Conservation (phyloP, 2,888 invertebrate genomes). For the Adelphocoris suturalis region DNA sequence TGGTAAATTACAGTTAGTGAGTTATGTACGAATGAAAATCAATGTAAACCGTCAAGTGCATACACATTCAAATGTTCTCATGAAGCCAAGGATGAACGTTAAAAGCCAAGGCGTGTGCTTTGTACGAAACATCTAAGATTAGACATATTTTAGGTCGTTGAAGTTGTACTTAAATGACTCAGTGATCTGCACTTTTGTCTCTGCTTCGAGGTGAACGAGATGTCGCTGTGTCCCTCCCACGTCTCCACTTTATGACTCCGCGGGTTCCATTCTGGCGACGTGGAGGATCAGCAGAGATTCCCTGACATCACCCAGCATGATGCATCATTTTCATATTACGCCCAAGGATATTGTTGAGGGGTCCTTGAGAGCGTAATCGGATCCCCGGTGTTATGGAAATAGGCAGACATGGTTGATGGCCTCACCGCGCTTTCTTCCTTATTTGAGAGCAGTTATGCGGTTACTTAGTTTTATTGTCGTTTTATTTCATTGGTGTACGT, state of each 20-base stretch:
- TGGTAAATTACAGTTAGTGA: too few relatives aligned
- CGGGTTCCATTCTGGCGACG: not conserved
- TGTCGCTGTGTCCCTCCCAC: not conserved
- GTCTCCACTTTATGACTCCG: not conserved
- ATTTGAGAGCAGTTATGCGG: conserved; percentile 7
- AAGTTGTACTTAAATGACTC: too few relatives aligned
- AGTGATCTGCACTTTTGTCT: conserved; percentile 23
- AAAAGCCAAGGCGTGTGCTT: too few relatives aligned
- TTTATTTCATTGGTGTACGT: not conserved
- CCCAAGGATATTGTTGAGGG: not conserved
- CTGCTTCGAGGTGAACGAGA: not conserved
- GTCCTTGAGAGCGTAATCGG: conserved; percentile 36
- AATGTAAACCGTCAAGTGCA: too few relatives aligned
- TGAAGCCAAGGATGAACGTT: too few relatives aligned
- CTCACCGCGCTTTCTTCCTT: conserved; percentile 28
- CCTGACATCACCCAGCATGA: conserved; percentile 32
- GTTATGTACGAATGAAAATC: too few relatives aligned
- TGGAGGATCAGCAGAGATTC: not conserved
- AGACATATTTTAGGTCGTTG: too few relatives aligned
- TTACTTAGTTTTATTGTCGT: conserved; percentile 22
- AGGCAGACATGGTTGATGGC: conserved; percentile 22
- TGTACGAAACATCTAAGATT: too few relatives aligned
- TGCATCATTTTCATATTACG: not conserved
- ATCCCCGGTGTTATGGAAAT: not conserved
- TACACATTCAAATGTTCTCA: too few relatives aligned